Conservation (phyloP, 1,140 invertebrate genomes). For the Argopecten irradians region DNA sequence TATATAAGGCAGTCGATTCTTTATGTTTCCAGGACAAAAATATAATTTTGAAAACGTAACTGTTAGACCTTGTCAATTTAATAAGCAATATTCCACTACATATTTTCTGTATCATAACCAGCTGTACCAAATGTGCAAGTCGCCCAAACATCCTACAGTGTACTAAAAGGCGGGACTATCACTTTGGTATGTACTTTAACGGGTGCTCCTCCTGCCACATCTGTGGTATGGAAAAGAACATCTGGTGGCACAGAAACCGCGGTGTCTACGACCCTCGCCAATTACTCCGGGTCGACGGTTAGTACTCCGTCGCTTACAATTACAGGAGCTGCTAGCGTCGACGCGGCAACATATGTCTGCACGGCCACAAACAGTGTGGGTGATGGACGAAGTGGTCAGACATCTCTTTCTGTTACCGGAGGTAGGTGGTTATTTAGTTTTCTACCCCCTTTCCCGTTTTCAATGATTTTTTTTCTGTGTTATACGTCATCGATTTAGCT, state of each 20-base stretch:
- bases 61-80: no score
- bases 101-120: no score
- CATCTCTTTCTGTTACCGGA: constrained; percentile 35
- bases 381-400: neutral
- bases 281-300: constrained; percentile 30
- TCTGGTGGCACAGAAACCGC: constrained; percentile 15
- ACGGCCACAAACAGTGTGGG: constrained; percentile 25
- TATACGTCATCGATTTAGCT: no score
- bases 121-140: constrained; percentile 42
- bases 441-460: no score
- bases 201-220: constrained; percentile 27
- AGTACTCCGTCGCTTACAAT: constrained; percentile 29
- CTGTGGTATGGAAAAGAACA: constrained; percentile 33
- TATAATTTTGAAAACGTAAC: no score
- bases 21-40: no score
- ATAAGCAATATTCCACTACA: no score
- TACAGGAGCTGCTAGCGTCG: neutral
- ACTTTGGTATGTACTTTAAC: constrained; percentile 36
- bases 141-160: constrained; percentile 33
- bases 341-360: constrained; percentile 18
- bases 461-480: no score
- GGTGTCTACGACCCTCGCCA: neutral
- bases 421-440: no score
- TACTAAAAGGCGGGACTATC: constrained; percentile 25
- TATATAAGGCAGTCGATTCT: no score